Base-by-base conservation (phyloP, 2,888 invertebrate species). In the Aphidius colemani region DNA sequence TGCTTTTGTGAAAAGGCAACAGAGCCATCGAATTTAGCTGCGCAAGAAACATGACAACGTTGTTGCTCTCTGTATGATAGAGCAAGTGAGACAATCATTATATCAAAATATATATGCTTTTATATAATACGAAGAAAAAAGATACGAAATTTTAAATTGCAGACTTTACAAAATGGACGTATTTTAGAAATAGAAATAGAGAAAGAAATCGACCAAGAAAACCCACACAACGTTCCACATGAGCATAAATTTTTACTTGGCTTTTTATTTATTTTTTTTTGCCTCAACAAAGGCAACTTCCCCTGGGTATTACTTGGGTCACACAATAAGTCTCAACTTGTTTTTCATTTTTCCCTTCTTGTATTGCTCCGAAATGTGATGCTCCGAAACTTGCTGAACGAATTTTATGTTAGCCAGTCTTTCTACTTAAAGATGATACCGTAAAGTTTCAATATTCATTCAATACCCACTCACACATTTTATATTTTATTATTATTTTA, bases 1-100 rank as follows among this genome's bases (percentile, higher is more conserved):
- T 46, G 43, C 53, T 57, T 43, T 39, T 10, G 44, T 55, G 39
- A 59, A 41, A 45, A 48, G 67, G 68, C 68, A 69, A 69, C 68
- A 63, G 7, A 51, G 68, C 59, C 40, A 6, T 2, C 51, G 7
- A 11, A 6, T 48, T 50, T 43, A 48, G 8, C 45, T 18, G 8
- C 53, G 44, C n/a, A n/a, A 40, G 48, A 51, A 18, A 58, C 50
- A 10, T 50, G 68, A 60, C 60, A 61, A 63, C 63, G 45, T n/a
- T 59, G 64, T 58, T 48, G 56, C 57, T 53, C 18, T 56, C 49
- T 61, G 51, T 30, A 7, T 39, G 48, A 18, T n/a, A n/a, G 41
- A n/a, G 7, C 46, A 10, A n/a, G 61, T 18, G 50, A 53, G 43
- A 7, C 7, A 44, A 53, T 18, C 13, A 18, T 18, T 18, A 18